Base-by-base conservation (phyloP, 2,888 invertebrate genomes). In the Anagyrus pseudococci region DNA sequence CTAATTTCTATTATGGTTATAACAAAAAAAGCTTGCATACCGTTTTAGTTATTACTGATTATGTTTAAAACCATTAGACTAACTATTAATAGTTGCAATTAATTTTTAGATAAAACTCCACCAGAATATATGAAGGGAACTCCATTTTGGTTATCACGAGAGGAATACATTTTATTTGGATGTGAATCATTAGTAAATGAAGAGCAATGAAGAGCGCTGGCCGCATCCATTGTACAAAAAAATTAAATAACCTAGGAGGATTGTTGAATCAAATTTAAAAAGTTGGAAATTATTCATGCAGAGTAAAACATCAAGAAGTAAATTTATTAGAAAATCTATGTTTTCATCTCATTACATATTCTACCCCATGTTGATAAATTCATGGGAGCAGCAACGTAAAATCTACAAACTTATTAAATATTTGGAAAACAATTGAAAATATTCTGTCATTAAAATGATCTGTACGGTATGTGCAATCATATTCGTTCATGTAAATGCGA, bases 121-220 rank as follows among this genome's bases (percentile, higher is more conserved):
- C 78, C 78, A 4, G 77, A 79, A 67, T 78, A 77, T 64, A 71
- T 75, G 62, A 77, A 80, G 61, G 80, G 80, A 48, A 76, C 75
- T 69, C 79, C 81, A n/a, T 79, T 81, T 62, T 82, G 81, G 82
- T 68, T 82, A 19, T 81, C 82, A 8, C 73, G 82, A 49, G 82
- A 82, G 65, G 80, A 81, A 62, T 82, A 82, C 56, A 78, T 82
- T 54, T 70, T 82, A 20, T 80, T 81, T 64, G 82, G 82, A 55
- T 81, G 81, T 70, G 77, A 80, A 62, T 79, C 79, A 8, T 72
- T 80, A 55, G 76, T 59, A n/a, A 53, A 26, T 57, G 62, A 66
- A 37, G 55, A 66, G 17, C 62, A 62, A 55, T 65, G 57, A 65
- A 62, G 17, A 43, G 20, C 19, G 22, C 13, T 58, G 41, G 25